These are phyloP conservation scores for Hypotaenidia philippensis DNA, from an alignment of 2,797 vertebrate species.

Conservation along the genomic window DNA sequence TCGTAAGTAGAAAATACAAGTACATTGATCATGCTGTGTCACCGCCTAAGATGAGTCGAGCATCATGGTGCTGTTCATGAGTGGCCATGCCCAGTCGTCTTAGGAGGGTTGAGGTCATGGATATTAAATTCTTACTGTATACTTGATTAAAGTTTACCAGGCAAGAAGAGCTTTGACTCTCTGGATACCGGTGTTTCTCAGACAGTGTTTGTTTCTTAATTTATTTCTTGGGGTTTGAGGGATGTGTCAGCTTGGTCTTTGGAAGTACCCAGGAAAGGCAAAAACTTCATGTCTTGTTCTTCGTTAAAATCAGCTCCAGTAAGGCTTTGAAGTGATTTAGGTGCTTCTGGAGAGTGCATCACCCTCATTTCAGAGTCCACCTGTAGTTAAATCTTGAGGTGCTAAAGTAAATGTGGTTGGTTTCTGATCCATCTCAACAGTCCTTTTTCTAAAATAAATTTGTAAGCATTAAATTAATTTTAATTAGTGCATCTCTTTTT, in stretches of 20 bases:
- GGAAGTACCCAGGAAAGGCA: background rate
- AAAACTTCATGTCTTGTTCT: background rate
- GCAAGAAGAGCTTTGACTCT: background rate
- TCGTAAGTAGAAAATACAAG: background rate
- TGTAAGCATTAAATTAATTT: background rate
- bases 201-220: background rate
- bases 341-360: background rate
- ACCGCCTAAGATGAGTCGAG: background rate
- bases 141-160: background rate
- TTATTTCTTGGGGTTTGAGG: background rate
- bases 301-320: accelerated
- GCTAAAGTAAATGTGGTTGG: background rate
- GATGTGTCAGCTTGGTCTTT: accelerated
- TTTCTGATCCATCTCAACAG: background rate
- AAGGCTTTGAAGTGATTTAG: background rate
- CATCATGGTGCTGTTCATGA: accelerated
- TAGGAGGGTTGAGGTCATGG: background rate
- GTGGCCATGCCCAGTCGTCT: background rate
- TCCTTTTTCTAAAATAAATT: background rate
- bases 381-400: background rate
- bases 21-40: accelerated
- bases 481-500: background rate
- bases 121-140: background rate
- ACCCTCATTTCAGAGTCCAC: background rate
- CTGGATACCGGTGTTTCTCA: background rate